Base-by-base conservation (phyloP, 2,888 invertebrate genomes). In the Mythimna loreyi region DNA sequence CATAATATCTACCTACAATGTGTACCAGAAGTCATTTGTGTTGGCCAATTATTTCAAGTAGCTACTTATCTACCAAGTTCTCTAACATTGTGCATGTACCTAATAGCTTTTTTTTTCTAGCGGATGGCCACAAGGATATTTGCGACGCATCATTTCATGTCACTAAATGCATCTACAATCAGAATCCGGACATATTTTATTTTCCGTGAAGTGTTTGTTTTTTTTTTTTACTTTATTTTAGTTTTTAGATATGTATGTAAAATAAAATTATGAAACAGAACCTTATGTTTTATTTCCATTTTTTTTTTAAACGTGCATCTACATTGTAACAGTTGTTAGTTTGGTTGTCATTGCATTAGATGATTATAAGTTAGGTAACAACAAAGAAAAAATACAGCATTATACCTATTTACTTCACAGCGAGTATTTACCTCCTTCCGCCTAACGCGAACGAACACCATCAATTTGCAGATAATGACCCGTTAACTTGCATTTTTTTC, bases 121-220 rank as follows among this genome's bases (percentile, higher is more conserved):
- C 91, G 81, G 94, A 95, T 53, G 82, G 87, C 1, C 89, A 95
- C 87, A 95, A 96, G 79, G 96, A 96, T 79, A 86, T 94, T 52
- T 96, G 96, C 85, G 94, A 94, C 67, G 94, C 94, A 19, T 92
- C 96, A 6, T 96, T 94, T 85, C 91, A 96, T 80, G 77, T 94
- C 2, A 92, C 96, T 1, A 95, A 96, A 84, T 96, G 96, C 82
- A 92, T 96, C 80, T 95, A 96, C 85, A 91, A 94, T 43, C 88
- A 94, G 43, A 94, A 96, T 78, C 96, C 96, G 1, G 90, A 87
- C 36, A 87, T 93, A 74, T 96, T 96, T 74, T 94, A 84, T 81
- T 96, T 96, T 71, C 96, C 96, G 0, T 96, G 87, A 90, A 7
- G 40, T 8, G 2, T 19, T 30, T 56, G n/a, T 16, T n/a, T 23